Evolutionary conservation across 2,797 vertebrate species (phyloP).

Genomic region (Babyrousa celebensis): DNA sequence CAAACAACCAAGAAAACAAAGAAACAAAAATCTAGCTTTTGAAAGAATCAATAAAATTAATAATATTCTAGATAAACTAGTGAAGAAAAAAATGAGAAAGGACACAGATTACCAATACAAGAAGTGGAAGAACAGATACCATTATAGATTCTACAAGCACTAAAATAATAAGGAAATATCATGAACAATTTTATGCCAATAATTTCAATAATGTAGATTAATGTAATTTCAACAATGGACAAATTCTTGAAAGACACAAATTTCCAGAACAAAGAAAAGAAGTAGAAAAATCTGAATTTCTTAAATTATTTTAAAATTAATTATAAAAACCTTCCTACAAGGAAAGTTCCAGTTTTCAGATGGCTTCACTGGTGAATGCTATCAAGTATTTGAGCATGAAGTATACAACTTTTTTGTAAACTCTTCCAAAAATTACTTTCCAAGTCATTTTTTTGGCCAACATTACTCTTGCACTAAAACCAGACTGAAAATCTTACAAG

Average conservation of each 20-base stretch:
- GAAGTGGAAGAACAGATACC: not conserved
- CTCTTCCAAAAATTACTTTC: not conserved
- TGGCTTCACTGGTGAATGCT: not conserved
- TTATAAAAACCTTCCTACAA: not conserved
- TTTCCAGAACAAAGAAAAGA: not conserved
- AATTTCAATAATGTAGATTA: not conserved
- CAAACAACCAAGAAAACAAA: not conserved
- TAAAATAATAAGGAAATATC: too few species aligned
- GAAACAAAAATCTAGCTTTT: not conserved
- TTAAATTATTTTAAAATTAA: not conserved
- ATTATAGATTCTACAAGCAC: not conserved
- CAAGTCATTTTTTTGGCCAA: not conserved
- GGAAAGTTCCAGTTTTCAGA: not conserved
- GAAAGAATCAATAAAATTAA: too few species aligned
- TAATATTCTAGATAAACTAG: not conserved
- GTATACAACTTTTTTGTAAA: not conserved
- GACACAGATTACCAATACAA: not conserved
- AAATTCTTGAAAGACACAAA: slow-evolving; percentile 9
- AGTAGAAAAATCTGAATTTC: not conserved
- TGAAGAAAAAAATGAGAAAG: not conserved
- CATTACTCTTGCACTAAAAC: not conserved
- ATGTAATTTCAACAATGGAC: not conserved
- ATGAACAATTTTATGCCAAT: too few species aligned
- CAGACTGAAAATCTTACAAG: not conserved
- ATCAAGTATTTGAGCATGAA: not conserved